Evolutionary conservation across 2,888 invertebrate species (phyloP).

Genomic region (Aethes cnicana): DNA sequence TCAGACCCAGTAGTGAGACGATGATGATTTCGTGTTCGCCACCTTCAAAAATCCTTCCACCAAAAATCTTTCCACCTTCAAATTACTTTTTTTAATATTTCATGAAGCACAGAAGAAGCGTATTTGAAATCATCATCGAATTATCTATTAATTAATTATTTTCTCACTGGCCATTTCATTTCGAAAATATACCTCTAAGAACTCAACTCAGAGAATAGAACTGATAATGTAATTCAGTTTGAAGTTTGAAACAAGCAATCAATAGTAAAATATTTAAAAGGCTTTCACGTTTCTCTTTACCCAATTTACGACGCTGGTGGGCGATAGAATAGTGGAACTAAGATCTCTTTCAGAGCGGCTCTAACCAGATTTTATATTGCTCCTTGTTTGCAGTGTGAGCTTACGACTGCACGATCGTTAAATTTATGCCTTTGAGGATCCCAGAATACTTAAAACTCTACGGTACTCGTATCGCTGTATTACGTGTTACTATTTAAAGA

Average conservation of each 20-base stretch:
- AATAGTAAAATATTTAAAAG: too few relatives aligned
- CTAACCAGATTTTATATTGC: constrained; percentile 48
- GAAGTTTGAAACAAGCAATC: too few relatives aligned
- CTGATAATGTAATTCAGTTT: too few relatives aligned
- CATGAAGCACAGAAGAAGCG: too few relatives aligned
- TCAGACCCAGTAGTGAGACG: too few relatives aligned
- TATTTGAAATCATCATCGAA: neutral
- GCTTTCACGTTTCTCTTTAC: constrained; percentile 29
- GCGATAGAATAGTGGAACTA: constrained; percentile 47
- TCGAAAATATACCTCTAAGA: too few relatives aligned
- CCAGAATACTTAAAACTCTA: constrained; percentile 43
- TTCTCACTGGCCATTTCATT: too few relatives aligned
- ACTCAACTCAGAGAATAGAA: too few relatives aligned
- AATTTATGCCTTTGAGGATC: constrained; percentile 48
- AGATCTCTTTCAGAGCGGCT: constrained; percentile 41
- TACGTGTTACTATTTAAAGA: constrained; percentile 31
- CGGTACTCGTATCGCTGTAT: constrained; percentile 40
- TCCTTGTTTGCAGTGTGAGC: constrained; percentile 46
- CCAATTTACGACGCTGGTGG: constrained; percentile 43
- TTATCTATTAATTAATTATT: constrained; percentile 31
- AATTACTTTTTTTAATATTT: too few relatives aligned
- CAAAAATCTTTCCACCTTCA: too few relatives aligned
- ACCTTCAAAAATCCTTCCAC: too few relatives aligned
- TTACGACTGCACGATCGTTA: constrained; percentile 49
- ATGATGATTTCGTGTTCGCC: too few relatives aligned